Evolutionary conservation across 2,888 invertebrate genomes (phyloP).

Genomic region (Abscondita cerata): DNA sequence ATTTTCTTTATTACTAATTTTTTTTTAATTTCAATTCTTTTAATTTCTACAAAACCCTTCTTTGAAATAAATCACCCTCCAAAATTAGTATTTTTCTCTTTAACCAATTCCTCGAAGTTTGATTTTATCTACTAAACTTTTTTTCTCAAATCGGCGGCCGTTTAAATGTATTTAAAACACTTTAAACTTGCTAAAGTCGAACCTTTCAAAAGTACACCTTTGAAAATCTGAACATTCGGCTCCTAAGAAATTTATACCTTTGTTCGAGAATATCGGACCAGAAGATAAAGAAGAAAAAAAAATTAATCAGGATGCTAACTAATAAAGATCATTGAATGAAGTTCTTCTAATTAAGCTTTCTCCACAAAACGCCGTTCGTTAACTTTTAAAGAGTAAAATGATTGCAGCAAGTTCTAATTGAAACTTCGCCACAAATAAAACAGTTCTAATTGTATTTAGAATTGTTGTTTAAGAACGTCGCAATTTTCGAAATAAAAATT

Average conservation of each 20-base stretch:
- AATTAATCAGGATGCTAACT: conserved; percentile 34
- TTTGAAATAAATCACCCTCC: no score
- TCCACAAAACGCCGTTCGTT: conserved; percentile 20
- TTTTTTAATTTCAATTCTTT: no score
- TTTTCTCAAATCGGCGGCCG: no score
- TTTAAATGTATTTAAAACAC: no score
- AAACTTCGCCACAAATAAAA: conserved; percentile 29
- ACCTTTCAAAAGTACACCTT: neutral
- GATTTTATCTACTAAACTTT: no score
- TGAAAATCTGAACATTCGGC: conserved; percentile 13
- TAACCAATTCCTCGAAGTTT: no score
- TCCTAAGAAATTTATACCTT: conserved; percentile 11
- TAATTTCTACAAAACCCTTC: no score
- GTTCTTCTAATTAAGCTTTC: conserved; percentile 31
- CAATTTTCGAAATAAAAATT: conserved; percentile 16
- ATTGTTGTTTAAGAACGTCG: conserved; percentile 19
- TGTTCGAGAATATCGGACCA: conserved; percentile 15
- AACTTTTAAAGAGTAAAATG: conserved; percentile 22
- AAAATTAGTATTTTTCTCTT: no score
- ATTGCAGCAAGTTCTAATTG: conserved; percentile 33
- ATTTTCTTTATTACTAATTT: no score
- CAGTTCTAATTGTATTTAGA: conserved; percentile 22
- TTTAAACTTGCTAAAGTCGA: neutral
- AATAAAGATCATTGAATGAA: conserved; percentile 32
- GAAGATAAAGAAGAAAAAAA: conserved; percentile 16